A percentile compares a stretch with the other conserved stretches of the same genome.
Evolutionary conservation across 2,797 vertebrate genomes (phyloP).

Genomic region (Lutjanus campechanus): DNA sequence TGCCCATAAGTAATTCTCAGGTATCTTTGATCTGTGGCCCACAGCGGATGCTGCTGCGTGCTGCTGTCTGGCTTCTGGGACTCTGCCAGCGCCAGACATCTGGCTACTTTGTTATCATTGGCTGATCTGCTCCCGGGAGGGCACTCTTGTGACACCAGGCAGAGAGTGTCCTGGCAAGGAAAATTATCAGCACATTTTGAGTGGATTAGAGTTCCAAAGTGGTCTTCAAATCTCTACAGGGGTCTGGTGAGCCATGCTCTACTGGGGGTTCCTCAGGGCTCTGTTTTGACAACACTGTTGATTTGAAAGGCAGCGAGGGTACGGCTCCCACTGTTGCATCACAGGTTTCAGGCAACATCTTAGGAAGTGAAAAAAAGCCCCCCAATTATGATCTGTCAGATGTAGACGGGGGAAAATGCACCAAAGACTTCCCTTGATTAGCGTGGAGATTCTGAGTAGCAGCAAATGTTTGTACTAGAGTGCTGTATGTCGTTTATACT

Average conservation of each 20-base stretch:
- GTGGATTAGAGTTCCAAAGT: slow-evolving; percentile 93
- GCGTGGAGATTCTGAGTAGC: slow-evolving; percentile 53
- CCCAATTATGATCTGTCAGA: slow-evolving; percentile 79
- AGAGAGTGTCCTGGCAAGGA: slow-evolving; percentile 98
- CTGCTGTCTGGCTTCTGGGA: slow-evolving; percentile 96
- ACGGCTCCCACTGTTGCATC: slow-evolving; percentile 75
- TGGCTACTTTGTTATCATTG: slow-evolving; percentile 99
- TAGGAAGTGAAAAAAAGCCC: slow-evolving; percentile 61
- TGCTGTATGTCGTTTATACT: slow-evolving; percentile 41
- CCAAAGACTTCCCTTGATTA: slow-evolving; percentile 72
- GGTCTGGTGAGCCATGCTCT: slow-evolving; percentile 84
- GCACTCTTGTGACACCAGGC: slow-evolving; percentile 95
- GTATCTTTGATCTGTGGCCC: slow-evolving; percentile 99
- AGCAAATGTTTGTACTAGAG: slow-evolving; percentile 58
- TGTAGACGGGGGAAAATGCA: slow-evolving; percentile 55
- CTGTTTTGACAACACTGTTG: slow-evolving; percentile 78
- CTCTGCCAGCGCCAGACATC: slow-evolving; percentile 97
- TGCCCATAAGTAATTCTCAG: slow-evolving; percentile 99
- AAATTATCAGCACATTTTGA: slow-evolving; percentile 94
- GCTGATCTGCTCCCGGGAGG: slow-evolving; percentile 97
- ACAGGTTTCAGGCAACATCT: slow-evolving; percentile 71
- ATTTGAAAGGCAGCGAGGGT: slow-evolving; percentile 75
- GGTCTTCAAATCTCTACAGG: slow-evolving; percentile 91
- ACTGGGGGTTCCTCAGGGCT: slow-evolving; percentile 83
- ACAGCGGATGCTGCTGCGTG: slow-evolving; percentile 92